Evolutionary conservation across 2,888 invertebrate species (phyloP).

Genomic region (Trisateles emortualis): DNA sequence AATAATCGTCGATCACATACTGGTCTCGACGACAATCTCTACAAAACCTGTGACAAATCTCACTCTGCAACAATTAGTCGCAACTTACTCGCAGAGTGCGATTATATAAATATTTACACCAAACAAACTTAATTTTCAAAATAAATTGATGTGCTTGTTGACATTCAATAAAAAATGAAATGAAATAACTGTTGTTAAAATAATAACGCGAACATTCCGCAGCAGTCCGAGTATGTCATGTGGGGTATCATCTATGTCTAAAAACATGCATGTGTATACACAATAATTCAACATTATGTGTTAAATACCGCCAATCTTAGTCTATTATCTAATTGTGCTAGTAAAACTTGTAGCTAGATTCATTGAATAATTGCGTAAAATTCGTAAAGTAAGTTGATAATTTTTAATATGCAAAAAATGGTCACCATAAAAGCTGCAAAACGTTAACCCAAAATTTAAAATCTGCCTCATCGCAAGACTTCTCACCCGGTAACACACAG

Average conservation of each 20-base stretch:
- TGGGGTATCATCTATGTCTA: neutral
- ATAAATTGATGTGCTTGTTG: too few species aligned
- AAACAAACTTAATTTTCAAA: too few species aligned
- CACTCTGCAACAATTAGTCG: neutral
- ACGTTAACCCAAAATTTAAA: too few species aligned
- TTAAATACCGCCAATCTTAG: conserved; percentile 1
- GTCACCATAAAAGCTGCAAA: too few species aligned
- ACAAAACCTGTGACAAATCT: conserved; percentile 40
- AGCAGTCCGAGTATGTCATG: neutral
- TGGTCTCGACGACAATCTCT: conserved; percentile 45
- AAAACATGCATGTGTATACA: conserved; percentile 3
- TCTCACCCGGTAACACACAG: neutral
- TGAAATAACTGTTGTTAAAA: too few species aligned
- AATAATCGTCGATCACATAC: conserved; percentile 54
- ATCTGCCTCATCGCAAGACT: neutral
- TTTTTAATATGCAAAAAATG: too few species aligned
- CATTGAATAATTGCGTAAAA: neutral
- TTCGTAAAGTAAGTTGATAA: too few species aligned
- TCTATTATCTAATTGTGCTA: conserved; percentile 23
- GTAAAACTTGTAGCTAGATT: conserved; percentile 1
- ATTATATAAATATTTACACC: too few species aligned
- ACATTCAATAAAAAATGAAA: too few species aligned
- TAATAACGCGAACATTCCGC: neutral
- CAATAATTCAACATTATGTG: neutral
- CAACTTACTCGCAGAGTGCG: neutral